A percentile compares a stretch with the other conserved stretches of the same genome.
phyloP scores from a whole-genome alignment of 2,113 vertebrate species.

The Gracilinanus agilis region DNA sequence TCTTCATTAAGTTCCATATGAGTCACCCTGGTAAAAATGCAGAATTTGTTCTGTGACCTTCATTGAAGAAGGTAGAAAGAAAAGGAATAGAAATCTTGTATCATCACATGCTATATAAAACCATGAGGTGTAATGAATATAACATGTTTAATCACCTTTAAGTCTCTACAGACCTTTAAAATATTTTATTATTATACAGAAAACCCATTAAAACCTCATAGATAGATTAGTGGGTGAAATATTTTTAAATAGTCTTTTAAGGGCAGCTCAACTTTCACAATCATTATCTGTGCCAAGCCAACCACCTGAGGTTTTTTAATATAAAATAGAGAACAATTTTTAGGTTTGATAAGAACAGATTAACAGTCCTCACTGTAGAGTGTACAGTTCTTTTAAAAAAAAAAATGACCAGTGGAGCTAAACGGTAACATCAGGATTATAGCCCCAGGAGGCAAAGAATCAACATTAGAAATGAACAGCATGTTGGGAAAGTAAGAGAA shows the following conservation, averaged over 20 bases:
- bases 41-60: constrained; percentile 46
- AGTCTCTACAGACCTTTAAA: constrained; percentile 60
- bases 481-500: background rate
- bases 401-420: background rate
- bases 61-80: constrained; percentile 42
- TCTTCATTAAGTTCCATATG: constrained; percentile 23
- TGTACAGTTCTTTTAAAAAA: background rate
- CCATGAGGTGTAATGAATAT: constrained; percentile 38
- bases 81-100: constrained; percentile 46
- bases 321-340: background rate
- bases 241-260: constrained; percentile 18
- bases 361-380: background rate
- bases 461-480: constrained; percentile 30
- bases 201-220: constrained; percentile 54
- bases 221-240: constrained; percentile 36
- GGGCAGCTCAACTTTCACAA: constrained; percentile 30
- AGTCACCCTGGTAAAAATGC: constrained; percentile 30
- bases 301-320: constrained; percentile 22
- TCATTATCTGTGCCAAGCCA: constrained; percentile 25
- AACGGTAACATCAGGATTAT: constrained; percentile 3
- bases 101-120: constrained; percentile 7
- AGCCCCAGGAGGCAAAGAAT: background rate
- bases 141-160: constrained; percentile 44
- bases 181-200: constrained; percentile 56
- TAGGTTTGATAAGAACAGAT: background rate